Percentiles rank a stretch among this genome's conserved stretches.
Conservation (phyloP, 2,797 vertebrate genomes). For the Naso thynnoides region DNA sequence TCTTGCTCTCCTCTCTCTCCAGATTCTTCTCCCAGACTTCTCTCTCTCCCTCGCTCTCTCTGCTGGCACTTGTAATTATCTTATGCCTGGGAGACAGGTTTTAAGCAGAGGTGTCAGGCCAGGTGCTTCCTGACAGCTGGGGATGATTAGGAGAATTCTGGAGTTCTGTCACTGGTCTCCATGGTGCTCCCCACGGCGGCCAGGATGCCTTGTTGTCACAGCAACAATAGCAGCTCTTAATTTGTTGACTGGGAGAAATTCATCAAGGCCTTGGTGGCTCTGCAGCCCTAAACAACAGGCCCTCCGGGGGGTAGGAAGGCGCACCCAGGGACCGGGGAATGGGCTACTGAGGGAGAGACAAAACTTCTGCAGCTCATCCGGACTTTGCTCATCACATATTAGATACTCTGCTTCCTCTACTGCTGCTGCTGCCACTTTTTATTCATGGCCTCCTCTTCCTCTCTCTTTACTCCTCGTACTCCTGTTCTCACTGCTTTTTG, state of each 20-base stretch:
- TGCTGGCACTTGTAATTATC: constrained; percentile 99
- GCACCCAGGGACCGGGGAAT: constrained; percentile 70
- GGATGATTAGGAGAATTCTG: constrained; percentile 97
- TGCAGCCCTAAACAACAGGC: constrained; percentile 78
- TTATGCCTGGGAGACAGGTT: constrained; percentile 99
- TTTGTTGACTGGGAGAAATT: constrained; percentile 87
- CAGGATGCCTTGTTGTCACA: constrained; percentile 82
- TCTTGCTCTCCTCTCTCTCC: constrained; percentile 69
- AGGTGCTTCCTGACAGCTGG: constrained; percentile 99
- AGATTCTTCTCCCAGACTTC: constrained; percentile 64
- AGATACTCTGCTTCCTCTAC: constrained; percentile 43
- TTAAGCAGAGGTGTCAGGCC: constrained; percentile 99
- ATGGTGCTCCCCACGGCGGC: constrained; percentile 93
- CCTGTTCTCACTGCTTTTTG: constrained; percentile 40
- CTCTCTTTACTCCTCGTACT: constrained; percentile 19
- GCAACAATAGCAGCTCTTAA: constrained; percentile 86
- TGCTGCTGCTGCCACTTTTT: constrained; percentile 41
- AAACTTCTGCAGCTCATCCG: constrained; percentile 81
- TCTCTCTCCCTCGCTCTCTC: constrained; percentile 78
- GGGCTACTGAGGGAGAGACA: constrained; percentile 74
- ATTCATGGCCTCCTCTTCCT: constrained; percentile 22
- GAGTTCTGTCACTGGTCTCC: constrained; percentile 95
- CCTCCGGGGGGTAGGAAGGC: constrained; percentile 77
- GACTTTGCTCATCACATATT: constrained; percentile 69
- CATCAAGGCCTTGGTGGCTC: constrained; percentile 81